Evolutionary conservation across 1,140 invertebrate species (phyloP), one percentile per base, ranked within the genome.

Genomic region (Listronotus oregonensis): DNA sequence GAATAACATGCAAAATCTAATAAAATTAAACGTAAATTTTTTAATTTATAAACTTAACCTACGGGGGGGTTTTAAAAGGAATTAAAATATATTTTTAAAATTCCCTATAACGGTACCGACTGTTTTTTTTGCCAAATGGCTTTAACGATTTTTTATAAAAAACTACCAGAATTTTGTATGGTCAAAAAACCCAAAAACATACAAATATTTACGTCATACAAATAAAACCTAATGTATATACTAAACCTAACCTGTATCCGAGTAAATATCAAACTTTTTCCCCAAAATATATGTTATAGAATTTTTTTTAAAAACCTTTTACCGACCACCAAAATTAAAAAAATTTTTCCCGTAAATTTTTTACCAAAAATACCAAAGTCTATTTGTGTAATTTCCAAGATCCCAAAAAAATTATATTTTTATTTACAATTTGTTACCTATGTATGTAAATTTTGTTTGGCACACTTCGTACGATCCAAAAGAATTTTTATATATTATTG

Each of bases 301-400:
- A 65, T 37, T 49, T 54, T 62, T 71, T 10, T 7, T 40, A 40
- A 14, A 14, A 39, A 50, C 21, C n/a, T 44, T 60, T 31, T 64
- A 17, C 17, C 51, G 47, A 47, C 43, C 9, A 55, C 61, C 51
- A 46, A 32, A 46, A 55, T 55, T 64, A 55, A 50, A 55, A 64
- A 62, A n/a, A n/a, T n/a, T n/a, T n/a, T 17, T 40, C 50, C 55
- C 68, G 71, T 74, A 71, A 77, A 73, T 77, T 71, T 73, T 77
- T 79, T 79, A 75, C 79, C 78, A 75, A 75, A 67, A 68, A 71
- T 74, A 85, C 83, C 83, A 85, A 85, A 85, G 82, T 84, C 82
- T 84, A 84, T 85, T 84, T 84, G 83, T 84, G 82, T 66, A 77
- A 78, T 84, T 84, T 84, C 82, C 81, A 82, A 84, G 83, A 85